Conservation (phyloP, 2,797 vertebrate genomes). For the Clarias platycephalus region DNA sequence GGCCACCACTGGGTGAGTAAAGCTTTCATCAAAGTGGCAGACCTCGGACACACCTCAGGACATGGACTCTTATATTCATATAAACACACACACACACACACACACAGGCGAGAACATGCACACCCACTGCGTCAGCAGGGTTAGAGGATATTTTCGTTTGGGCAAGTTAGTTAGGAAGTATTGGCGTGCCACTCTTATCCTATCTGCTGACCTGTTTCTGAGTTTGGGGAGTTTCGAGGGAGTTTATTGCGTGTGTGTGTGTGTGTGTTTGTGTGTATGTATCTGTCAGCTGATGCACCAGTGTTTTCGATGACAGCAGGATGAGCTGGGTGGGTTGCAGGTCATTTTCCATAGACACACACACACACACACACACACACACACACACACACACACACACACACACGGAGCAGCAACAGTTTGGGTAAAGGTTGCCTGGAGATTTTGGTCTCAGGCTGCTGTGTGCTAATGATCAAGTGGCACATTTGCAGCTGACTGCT, state of each 20-base stretch:
- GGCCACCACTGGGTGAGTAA: conserved; percentile 31
- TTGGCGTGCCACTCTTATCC: conserved; percentile 40
- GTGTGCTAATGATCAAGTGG: conserved; percentile 42
- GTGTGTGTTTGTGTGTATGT: background rate
- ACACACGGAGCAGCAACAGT: background rate
- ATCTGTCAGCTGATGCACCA: conserved; percentile 40
- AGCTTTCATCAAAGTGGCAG: conserved; percentile 39
- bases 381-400: background rate
- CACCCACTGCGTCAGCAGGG: conserved; percentile 34
- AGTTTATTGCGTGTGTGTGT: background rate
- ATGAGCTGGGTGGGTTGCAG: conserved; percentile 22
- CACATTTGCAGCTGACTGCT: conserved; percentile 28
- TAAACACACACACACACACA: background rate
- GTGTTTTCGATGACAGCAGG: conserved; percentile 36
- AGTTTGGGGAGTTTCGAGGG: conserved; percentile 28
- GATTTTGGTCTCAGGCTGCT: conserved; percentile 13
- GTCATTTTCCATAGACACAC: conserved; percentile 35
- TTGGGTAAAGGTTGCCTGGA: conserved; percentile 31
- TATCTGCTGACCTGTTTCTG: conserved; percentile 53
- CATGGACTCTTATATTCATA: background rate
- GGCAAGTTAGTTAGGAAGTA: conserved; percentile 35
- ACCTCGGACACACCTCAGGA: conserved; percentile 34
- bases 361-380: conserved; percentile 31
- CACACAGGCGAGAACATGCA: background rate
- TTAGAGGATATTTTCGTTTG: conserved; percentile 32